Base-by-base conservation (phyloP, 2,797 vertebrate species). In the Pampus argenteus region DNA sequence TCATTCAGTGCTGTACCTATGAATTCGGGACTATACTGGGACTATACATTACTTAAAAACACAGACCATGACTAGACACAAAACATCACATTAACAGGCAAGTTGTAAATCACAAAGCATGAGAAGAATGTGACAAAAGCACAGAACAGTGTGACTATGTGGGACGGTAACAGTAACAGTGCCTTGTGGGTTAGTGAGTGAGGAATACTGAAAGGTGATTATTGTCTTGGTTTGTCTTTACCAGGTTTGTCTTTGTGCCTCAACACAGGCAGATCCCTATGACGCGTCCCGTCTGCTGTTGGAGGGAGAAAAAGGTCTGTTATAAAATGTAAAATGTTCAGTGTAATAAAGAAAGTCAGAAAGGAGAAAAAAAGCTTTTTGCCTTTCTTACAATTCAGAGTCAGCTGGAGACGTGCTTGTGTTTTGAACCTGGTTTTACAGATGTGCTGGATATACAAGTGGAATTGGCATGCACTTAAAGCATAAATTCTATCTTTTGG, bases 171-270 rank as follows among this genome's bases (percentile, higher is more conserved):
- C 66, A 84, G n/a, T 60, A 57, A 78, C 70, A 82, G 51, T 59
- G 81, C 66, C 65, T 83, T 66, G 51, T 63, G 50, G 56, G 82
- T 92, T 90, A 91, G 91, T 88, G 82, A 48, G 50, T 29, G 59
- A 84, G 81, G 51, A 78, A 83, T 61, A 51, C 81, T 84, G 66
- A 85, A 65, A 83, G 59, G 57, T 61, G 50, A 48, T 81, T 61
- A 74, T 81, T 61, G 73, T 86, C 57, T 86, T 66, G 64, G 52
- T 80, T 84, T 81, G 73, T 90, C 81, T 87, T 93, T 94, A 95
- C 93, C 94, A 67, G 76, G 25, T 75, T 87, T 84, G 48, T 90
- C 87, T 89, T 79, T 84, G 80, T 88, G 36, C 90, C 86, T 75
- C 70, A 72, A 78, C 59, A 10, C 66, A 79, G 64, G 78, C n/a